Evolutionary conservation across 2,888 invertebrate species (phyloP).

Genomic region (Eupelmus urozonus): DNA sequence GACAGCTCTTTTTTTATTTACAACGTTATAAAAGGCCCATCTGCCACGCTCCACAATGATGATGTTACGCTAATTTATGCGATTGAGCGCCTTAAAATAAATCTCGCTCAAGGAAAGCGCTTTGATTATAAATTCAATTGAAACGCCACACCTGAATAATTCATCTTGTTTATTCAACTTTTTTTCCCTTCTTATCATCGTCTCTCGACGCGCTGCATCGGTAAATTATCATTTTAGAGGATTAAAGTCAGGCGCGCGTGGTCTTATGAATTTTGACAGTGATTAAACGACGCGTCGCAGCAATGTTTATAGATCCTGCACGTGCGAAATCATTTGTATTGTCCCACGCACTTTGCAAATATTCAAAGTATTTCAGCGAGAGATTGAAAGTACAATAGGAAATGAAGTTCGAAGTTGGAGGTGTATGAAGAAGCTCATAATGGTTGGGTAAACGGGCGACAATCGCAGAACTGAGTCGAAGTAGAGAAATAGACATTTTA

Average conservation of each 20-base stretch:
- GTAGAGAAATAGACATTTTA: not conserved
- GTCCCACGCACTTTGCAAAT: no score
- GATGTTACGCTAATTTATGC: slow-evolving; percentile 29
- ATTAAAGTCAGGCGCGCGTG: not conserved
- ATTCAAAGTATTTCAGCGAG: not conserved
- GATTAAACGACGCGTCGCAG: not conserved
- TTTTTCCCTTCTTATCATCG: not conserved
- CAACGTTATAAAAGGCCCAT: not conserved
- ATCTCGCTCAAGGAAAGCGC: not conserved
- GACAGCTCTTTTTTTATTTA: slow-evolving; percentile 40
- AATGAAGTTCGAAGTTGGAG: no score
- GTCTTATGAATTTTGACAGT: slow-evolving; percentile 1
- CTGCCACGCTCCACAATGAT: slow-evolving; percentile 5
- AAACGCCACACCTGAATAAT: slow-evolving; percentile 23
- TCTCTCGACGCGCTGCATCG: not conserved
- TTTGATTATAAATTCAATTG: slow-evolving; percentile 30
- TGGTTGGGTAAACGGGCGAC: not conserved
- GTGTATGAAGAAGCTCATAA: not conserved
- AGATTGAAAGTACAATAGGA: not conserved
- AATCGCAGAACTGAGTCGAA: not conserved
- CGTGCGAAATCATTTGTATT: no score
- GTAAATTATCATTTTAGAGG: slow-evolving; percentile 11
- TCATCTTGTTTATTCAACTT: not conserved
- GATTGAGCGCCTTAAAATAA: slow-evolving; percentile 11
- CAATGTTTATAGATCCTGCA: no score